These are phyloP conservation scores for Sycophila texana DNA, from an alignment of 2,888 invertebrate species.

Conservation along the genomic window DNA sequence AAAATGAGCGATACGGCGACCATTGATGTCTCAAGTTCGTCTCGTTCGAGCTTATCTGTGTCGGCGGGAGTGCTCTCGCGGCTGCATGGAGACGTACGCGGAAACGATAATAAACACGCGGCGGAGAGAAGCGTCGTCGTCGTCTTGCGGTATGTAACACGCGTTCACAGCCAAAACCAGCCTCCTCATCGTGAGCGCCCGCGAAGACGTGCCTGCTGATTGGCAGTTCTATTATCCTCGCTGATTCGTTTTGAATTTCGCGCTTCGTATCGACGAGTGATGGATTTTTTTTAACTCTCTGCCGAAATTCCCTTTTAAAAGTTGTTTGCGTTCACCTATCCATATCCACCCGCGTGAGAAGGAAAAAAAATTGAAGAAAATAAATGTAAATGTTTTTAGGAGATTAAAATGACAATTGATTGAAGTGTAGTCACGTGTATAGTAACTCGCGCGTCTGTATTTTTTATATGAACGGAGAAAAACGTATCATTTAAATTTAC, in stretches of 20 bases:
- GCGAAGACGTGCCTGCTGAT: conserved; percentile 14
- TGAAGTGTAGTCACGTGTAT: no score
- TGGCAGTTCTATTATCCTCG: conserved; percentile 16
- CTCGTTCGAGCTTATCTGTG: background rate
- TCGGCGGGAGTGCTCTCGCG: background rate
- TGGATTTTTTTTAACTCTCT: background rate
- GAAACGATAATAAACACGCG: conserved; percentile 10
- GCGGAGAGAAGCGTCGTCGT: background rate
- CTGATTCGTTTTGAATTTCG: no score
- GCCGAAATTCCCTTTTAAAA: background rate
- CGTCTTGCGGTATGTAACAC: background rate
- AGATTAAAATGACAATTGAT: no score
- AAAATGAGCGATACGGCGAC: no score
- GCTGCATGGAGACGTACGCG: background rate
- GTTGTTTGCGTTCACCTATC: background rate
- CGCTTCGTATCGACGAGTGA: no score
- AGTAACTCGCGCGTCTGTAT: no score
- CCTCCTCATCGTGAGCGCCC: background rate
- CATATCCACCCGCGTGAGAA: no score
- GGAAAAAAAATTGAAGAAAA: background rate
- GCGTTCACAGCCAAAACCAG: conserved; percentile 2
- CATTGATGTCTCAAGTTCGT: background rate
- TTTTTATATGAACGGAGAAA: no score
- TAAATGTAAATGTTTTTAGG: no score
- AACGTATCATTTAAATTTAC: no score